These are phyloP conservation scores for Brachypteracias leptosomus DNA, from an alignment of 2,113 vertebrate species.

Conservation along the genomic window DNA sequence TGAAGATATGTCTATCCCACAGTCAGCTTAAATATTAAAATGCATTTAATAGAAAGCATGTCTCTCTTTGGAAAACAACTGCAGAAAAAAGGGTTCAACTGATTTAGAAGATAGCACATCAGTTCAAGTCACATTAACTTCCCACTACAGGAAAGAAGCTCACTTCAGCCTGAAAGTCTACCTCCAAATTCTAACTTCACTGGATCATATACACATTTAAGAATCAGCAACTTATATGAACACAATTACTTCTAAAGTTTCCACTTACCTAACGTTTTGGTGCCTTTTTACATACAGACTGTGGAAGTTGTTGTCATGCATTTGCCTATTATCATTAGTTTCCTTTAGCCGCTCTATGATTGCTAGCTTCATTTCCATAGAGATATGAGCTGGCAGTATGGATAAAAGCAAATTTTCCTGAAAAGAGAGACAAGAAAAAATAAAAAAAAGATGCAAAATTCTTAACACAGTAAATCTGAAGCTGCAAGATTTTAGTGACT, in stretches of 20 bases:
- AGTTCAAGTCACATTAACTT: neutral
- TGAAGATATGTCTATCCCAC: accelerated
- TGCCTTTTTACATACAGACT: slow-evolving; percentile 96
- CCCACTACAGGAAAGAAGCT: neutral
- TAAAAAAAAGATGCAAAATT: neutral
- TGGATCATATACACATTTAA: neutral
- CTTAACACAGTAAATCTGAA: neutral
- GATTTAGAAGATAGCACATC: neutral
- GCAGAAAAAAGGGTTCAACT: neutral
- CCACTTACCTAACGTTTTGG: slow-evolving; percentile 89
- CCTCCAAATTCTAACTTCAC: neutral
- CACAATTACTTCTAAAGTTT: neutral
- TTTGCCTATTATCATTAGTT: slow-evolving; percentile 84
- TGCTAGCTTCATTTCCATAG: slow-evolving; percentile 98
- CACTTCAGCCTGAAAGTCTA: neutral
- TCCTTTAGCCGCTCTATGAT: slow-evolving; percentile 95
- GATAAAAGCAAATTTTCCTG: slow-evolving; percentile 95
- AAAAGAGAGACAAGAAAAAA: neutral
- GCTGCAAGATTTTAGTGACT: neutral
- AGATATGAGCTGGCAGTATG: slow-evolving; percentile 94
- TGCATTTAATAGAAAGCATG: neutral
- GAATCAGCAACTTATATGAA: neutral
- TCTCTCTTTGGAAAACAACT: neutral
- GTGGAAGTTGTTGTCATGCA: slow-evolving; percentile 97
- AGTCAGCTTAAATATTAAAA: neutral